Base-by-base conservation (phyloP, 2,113 vertebrate genomes). In the Myrmophylax atrothorax region DNA sequence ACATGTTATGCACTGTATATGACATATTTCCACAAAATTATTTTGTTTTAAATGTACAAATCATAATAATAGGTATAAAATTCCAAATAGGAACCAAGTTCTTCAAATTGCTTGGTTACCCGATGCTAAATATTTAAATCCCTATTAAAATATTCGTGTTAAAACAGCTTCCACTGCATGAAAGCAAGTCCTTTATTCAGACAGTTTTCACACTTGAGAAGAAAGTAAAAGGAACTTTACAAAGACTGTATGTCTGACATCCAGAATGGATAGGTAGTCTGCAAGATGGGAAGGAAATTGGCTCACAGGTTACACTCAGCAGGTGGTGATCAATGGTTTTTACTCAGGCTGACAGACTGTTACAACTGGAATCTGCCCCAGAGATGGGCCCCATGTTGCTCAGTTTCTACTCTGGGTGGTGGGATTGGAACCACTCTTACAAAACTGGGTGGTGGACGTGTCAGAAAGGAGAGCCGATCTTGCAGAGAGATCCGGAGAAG, bases 301-400 rank as follows among this genome's bases (percentile, higher is more conserved):
- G 6, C 5, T 67, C 28, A 58, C 3, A 42, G 2, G 17, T 52
- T 75, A 20, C 22, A n/a, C 23, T 70, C 19, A n/a, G 31, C 1
- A 2, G 13, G 15, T n/a, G 19, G 6, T 70, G 29, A 52, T 60
- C 37, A 47, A 14, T 17, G 9, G 1, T 13, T 66, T 75, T 84
- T 10, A 62, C 12, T 42, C 11, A 47, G 37, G 17, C 8, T 70
- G 52, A 46, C 24, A 68, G 16, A 12, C n/a, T 49, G 13, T 52
- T 67, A 47, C 8, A 58, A 5, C 10, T 13, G 14, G 6, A 6
- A 3, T 20, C 14, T 7, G 2, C 5, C 6, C 4, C 7, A 52
- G 25, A 9, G 10, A 31, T 7, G 3, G 0, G 3, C 4, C 15
- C 14, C 24, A 44, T 5, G 1, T 14, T 64, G 6, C 18, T 49